Base-by-base conservation (phyloP, 2,113 vertebrate genomes). In the Oreamnos americanus region DNA sequence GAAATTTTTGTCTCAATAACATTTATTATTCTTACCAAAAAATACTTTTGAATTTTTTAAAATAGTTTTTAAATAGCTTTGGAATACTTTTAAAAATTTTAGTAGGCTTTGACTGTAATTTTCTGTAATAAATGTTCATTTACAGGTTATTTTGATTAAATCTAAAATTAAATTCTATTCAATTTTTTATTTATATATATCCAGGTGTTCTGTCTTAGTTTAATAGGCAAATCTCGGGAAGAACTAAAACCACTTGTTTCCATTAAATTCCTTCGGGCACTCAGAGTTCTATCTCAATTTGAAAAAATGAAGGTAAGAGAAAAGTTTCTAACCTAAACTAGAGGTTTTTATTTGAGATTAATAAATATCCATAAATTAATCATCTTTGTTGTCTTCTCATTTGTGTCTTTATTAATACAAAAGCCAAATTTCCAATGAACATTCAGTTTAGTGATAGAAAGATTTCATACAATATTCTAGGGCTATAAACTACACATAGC, bases 241-340 rank as follows among this genome's bases (percentile, higher is more conserved):
- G 98, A 98, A 64, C 98, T 99, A 91, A 98, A 99, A 7, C 96
- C 91, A 76, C 98, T 99, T 6, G 94, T 97, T 85, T 98, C 99
- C 92, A 99, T 99, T 97, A 99, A 99, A 98, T 99, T 99, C 74
- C 99, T 99, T 85, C 99, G 99, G 97, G 99, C 99, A 0, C 98
- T 99, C 62, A 98, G 99, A 99, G 99, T 99, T 96, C 98, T 99
- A 95, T 99, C 99, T 60, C 99, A 99, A 16, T 99, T 99, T 96
- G 99, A 99, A 99, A 99, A 99, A 98, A 99, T 99, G 99, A 99
- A 99, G 99, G 99, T 99, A 99, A 99, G 99, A 98, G n/a, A 45
- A 45, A 97, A 45, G 7, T 94, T 88, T 85, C 30, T 84, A 64
- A 91, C 51, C 19, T 82, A 83, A 84, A 79, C 17, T 83, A 7